Base-by-base conservation (phyloP, 2,888 invertebrate species). In the Linhomoeus sp. region DNA sequence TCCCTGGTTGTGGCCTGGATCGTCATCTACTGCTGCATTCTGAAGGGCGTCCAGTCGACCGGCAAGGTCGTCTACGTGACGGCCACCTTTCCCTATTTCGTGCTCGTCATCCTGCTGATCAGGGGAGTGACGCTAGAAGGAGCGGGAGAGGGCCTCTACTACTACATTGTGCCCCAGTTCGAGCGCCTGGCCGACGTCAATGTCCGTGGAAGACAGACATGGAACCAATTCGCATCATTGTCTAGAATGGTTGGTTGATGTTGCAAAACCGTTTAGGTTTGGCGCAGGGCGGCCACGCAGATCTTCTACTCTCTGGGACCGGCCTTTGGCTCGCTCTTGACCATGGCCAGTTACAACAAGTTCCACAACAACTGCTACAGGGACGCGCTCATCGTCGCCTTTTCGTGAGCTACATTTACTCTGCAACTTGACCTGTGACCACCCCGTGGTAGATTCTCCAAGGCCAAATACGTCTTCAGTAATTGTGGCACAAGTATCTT, bases 331-430 rank as follows among this genome's bases (percentile, higher is more conserved):
- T 59, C 60, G 41, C 55, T 65, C 12, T 57, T 64, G 33, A 60
- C 63, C 12, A 62, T 65, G 62, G 52, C 63, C 24, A 61, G 62
- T 48, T 64, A 62, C 54, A 64, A 63, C 51, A 58, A 57, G 47
- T 62, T 50, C 38, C n/a, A 39, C 35, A 47, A 51, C 41, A 51
- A 51, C 61, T 81, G 88, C 56, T 49, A 38, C 36, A n/a, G 70
- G 86, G 51, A 64, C 61, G 66, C 66, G 53, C 52, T 42, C 9
- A 29, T 44, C n/a, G 43, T 43, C 23, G 25, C 37, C 5, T 36
- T 46, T 26, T 42, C 24, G 46, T 29, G 29, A 29, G 29, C 5
- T 12, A 29, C 7, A 5, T 5, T 29, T 29, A 29, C 29, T 5
- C 29, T 29, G 29, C 7, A 29, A 29, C 12, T 15, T 33, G 12